Percentiles rank a stretch among this genome's conserved stretches.
Evolutionary conservation across 2,888 invertebrate species (phyloP).

Genomic region (Sesia apiformis): DNA sequence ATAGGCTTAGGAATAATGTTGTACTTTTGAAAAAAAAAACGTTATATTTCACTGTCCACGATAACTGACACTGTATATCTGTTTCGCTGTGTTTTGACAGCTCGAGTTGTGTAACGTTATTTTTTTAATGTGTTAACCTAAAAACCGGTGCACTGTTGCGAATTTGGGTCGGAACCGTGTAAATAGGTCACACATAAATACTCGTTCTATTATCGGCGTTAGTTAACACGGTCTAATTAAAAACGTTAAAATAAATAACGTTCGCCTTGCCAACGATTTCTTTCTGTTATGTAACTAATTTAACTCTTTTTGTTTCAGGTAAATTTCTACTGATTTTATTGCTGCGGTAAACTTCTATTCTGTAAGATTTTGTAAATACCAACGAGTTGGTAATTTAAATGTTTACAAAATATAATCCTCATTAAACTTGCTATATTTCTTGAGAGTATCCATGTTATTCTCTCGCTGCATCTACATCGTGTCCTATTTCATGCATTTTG

Average conservation of each 20-base stretch:
- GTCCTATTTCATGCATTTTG: slow-evolving; percentile 39
- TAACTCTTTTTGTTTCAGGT: slow-evolving; percentile 44
- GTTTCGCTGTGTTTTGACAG: slow-evolving; percentile 49
- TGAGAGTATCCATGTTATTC: slow-evolving; percentile 25
- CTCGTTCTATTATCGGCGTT: slow-evolving; percentile 45
- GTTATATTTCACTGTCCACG: slow-evolving; percentile 42
- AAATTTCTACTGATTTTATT: slow-evolving; percentile 17
- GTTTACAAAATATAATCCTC: no score
- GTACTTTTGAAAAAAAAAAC: slow-evolving; percentile 12
- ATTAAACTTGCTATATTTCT: no score
- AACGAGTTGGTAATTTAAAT: no score
- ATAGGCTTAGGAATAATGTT: no score
- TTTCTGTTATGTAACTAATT: not conserved
- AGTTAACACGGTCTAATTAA: slow-evolving; percentile 67
- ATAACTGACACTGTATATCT: slow-evolving; percentile 42
- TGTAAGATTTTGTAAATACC: no score
- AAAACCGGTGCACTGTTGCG: slow-evolving; percentile 49
- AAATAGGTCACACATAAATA: slow-evolving; percentile 66
- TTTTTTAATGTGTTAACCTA: slow-evolving; percentile 47
- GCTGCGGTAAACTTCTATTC: slow-evolving; percentile 6
- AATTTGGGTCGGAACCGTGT: slow-evolving; percentile 52
- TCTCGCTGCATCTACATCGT: slow-evolving; percentile 17
- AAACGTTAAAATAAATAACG: slow-evolving; percentile 12
- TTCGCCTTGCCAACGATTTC: not conserved
- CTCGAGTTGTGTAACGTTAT: slow-evolving; percentile 51